Base-by-base conservation (phyloP, 2,888 invertebrate genomes). In the Herminia tarsipennalis region DNA sequence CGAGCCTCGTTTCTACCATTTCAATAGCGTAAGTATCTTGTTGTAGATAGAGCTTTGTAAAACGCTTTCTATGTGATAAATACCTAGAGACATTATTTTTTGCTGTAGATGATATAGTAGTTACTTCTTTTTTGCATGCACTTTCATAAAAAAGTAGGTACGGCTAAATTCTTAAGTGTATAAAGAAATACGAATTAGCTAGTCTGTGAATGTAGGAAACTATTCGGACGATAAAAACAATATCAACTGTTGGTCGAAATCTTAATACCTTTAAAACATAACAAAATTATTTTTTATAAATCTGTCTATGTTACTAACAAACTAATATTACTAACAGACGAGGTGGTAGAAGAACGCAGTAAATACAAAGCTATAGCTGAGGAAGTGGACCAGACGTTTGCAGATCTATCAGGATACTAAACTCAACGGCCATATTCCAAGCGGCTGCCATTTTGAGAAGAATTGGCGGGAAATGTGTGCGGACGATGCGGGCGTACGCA, bases 311-410 rank as follows among this genome's bases (percentile, higher is more conserved):
- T 35, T 55, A 76, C 70, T 76, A 78, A 79, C 64, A 58, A 12
- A 76, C 69, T 78, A 80, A 81, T 66, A 69, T 79, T 75, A 64
- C 66, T 93, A 93, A 66, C 94, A 97, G 97, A 97, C 92, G 97
- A 97, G 83, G 94, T 97, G 80, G 92, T 95, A 70, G 95, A 95
- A 88, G 97, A 97, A 83, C 98, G 98, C 93, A 97, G 98, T 94
- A 98, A 97, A 93, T 99, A 97, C 95, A 99, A 99, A 94, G 95
- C 96, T 66, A 98, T 99, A 88, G 98, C 98, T 74, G 98, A 98
- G 86, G 98, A 99, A 92, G 95, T 99, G 94, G 98, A 98, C 92
- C 95, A 96, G 87, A 98, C 98, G 56, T 98, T 98, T 89, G 98
- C 98, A 65, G 98, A 99, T 90, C 93, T 98, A 78, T 96, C 97